A percentile compares a stretch with the other conserved stretches of the same genome.
Conservation (phyloP, 1,140 invertebrate species). For the Polypedilum pembai region DNA sequence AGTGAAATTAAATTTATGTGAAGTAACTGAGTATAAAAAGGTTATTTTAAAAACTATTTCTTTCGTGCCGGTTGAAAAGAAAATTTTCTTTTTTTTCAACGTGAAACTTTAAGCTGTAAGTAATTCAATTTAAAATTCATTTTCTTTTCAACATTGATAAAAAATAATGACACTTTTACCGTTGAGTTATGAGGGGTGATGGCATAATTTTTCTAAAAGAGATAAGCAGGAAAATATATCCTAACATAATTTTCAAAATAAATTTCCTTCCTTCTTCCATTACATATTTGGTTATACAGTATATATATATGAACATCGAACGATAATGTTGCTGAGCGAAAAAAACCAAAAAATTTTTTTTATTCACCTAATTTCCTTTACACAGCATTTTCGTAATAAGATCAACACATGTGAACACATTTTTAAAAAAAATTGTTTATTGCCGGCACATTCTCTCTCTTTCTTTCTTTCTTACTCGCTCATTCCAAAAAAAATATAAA, state of each 20-base stretch:
- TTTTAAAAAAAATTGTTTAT: neutral
- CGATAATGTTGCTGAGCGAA: neutral
- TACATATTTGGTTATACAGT: too few species aligned
- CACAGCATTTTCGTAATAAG: neutral
- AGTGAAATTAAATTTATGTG: too few species aligned
- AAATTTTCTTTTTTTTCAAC: neutral
- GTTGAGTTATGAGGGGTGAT: neutral
- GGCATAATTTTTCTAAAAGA: neutral
- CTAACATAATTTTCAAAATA: neutral
- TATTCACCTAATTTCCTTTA: conserved; percentile 4
- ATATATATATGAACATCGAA: neutral
- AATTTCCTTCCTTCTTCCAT: neutral
- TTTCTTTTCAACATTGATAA: too few species aligned
- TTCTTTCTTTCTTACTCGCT: neutral
- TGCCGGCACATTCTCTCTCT: neutral
- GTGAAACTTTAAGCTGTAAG: neutral
- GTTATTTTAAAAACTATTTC: too few species aligned
- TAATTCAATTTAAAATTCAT: neutral
- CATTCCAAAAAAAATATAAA: neutral
- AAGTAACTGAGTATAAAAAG: too few species aligned
- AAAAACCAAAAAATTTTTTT: neutral
- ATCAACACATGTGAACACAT: neutral
- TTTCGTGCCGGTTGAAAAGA: neutral
- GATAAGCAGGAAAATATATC: neutral
- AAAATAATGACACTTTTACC: too few species aligned